phyloP scores from a whole-genome alignment of 1,140 invertebrate species.

The Pinna nobilis region DNA sequence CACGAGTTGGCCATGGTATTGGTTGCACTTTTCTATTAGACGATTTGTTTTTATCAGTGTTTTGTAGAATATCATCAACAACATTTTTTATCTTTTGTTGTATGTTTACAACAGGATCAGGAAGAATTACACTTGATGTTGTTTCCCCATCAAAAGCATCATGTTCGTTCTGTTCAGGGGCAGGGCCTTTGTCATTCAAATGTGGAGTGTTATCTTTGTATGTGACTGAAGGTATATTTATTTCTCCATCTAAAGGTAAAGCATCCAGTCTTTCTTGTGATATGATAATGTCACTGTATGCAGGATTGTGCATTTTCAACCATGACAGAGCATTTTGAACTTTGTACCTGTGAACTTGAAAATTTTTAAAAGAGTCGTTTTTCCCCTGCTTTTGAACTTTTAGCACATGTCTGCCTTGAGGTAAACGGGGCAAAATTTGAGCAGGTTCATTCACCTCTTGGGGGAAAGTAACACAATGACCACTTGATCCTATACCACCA shows the following conservation, averaged over 20 bases:
- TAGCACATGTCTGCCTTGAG: slow-evolving; percentile 17
- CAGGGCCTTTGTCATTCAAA: slow-evolving; percentile 17
- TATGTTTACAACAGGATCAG: slow-evolving; percentile 10
- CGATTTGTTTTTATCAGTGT: not conserved
- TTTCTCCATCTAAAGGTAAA: slow-evolving; percentile 26
- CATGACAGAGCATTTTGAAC: slow-evolving; percentile 17
- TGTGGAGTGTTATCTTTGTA: not conserved
- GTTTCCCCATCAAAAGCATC: not conserved
- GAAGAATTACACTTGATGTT: slow-evolving; percentile 7
- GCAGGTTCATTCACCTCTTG: slow-evolving; percentile 35
- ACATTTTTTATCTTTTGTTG: not conserved
- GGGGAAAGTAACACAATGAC: slow-evolving; percentile 30
- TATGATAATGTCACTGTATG: slow-evolving; percentile 32
- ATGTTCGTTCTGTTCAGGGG: not conserved
- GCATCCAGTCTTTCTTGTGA: slow-evolving; percentile 9
- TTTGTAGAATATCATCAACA: slow-evolving; percentile 6
- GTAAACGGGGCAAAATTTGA: slow-evolving; percentile 27
- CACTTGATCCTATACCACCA: slow-evolving; percentile 25
- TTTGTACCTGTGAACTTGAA: slow-evolving; percentile 10
- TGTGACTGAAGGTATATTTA: not conserved
- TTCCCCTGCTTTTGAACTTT: slow-evolving; percentile 22
- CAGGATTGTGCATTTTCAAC: slow-evolving; percentile 27
- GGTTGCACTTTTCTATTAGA: not conserved
- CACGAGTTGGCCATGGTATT: slow-evolving; percentile 20
- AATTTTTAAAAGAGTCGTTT: slow-evolving; percentile 33